These are phyloP conservation scores for Rhyacophila evoluta DNA, from an alignment of 2,888 invertebrate species.

Conservation along the genomic window DNA sequence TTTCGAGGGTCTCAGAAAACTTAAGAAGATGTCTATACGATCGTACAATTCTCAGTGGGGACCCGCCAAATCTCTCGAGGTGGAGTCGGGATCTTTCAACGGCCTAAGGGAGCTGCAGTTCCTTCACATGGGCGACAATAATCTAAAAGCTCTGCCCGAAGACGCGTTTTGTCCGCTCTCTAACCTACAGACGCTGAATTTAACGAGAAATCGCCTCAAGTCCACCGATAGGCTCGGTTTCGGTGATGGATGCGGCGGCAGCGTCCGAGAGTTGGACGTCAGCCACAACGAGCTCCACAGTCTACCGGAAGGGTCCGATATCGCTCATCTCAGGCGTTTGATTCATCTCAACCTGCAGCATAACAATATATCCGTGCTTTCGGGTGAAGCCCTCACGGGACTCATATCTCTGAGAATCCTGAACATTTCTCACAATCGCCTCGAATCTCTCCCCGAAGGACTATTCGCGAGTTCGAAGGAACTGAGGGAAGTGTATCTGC, in stretches of 20 bases:
- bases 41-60: conserved; percentile 87
- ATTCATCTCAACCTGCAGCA: conserved; percentile 84
- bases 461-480: conserved; percentile 86
- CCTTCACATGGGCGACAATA: conserved; percentile 86
- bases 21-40: conserved; percentile 82
- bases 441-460: conserved; percentile 84
- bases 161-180: conserved; percentile 83
- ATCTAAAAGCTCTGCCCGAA: conserved; percentile 83
- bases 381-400: conserved; percentile 83
- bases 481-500: conserved; percentile 84
- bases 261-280: conserved; percentile 82
- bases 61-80: conserved; percentile 79
- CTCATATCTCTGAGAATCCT: conserved; percentile 83
- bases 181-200: conserved; percentile 84
- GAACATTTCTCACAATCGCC: conserved; percentile 87
- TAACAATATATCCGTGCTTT: conserved; percentile 85
- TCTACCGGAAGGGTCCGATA: conserved; percentile 79
- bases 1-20: conserved; percentile 83
- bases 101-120: conserved; percentile 84
- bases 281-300: conserved; percentile 83
- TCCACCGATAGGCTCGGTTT: conserved; percentile 84
- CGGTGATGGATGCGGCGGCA: conserved; percentile 71
- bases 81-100: conserved; percentile 78
- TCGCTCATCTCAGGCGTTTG: conserved; percentile 81
- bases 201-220: conserved; percentile 86